Conservation (phyloP, 2,888 invertebrate species). For the Drosophila anomelani region DNA sequence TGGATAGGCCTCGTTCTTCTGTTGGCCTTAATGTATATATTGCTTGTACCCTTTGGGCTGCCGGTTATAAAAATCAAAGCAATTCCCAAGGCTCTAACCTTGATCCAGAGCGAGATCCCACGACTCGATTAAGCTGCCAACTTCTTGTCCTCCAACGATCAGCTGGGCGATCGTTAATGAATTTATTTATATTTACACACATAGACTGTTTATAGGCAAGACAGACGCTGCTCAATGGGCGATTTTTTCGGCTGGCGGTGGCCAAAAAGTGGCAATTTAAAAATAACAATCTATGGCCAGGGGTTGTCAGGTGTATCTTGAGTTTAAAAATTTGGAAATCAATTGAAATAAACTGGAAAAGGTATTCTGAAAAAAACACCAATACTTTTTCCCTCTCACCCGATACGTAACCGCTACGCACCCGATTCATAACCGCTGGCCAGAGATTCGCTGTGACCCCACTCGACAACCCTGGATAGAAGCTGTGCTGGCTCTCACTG, state of each 20-base stretch:
- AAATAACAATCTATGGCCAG: conserved; percentile 30
- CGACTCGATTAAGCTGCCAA: conserved; percentile 34
- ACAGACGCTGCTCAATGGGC: conserved; percentile 31
- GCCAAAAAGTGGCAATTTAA: conserved; percentile 36
- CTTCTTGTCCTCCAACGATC: conserved; percentile 45
- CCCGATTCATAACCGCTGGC: background rate
- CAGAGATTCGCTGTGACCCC: conserved; percentile 14
- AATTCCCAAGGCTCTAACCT: conserved; percentile 46
- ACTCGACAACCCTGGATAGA: conserved; percentile 52
- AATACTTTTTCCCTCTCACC: no score
- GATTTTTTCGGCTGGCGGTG: conserved; percentile 30
- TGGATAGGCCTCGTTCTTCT: no score
- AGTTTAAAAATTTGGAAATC: background rate
- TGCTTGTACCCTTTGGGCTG: background rate
- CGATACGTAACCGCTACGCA: background rate
- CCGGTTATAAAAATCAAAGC: background rate
- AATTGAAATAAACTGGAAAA: no score
- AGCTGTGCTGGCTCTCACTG: conserved; percentile 28
- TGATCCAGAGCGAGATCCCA: conserved; percentile 53
- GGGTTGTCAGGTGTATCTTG: conserved; percentile 24
- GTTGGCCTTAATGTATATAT: background rate
- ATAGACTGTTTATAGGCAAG: conserved; percentile 31
- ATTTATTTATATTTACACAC: conserved; percentile 76
- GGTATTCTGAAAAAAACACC: accelerated
- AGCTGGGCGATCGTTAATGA: conserved; percentile 69